Evolutionary conservation across 2,113 vertebrate genomes (phyloP).

Genomic region (Carlito syrichta): DNA sequence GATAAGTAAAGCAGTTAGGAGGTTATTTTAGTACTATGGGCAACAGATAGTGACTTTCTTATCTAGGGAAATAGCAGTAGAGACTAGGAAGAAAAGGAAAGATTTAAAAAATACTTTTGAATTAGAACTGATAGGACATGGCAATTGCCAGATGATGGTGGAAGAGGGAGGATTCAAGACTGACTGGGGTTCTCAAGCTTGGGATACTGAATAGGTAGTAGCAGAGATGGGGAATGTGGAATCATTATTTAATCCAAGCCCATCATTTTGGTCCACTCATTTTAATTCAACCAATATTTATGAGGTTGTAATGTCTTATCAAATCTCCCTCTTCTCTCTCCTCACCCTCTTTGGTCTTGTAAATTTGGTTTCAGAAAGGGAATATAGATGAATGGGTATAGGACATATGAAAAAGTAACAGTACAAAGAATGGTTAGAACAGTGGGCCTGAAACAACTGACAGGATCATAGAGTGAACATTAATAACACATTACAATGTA

Average conservation of each 20-base stretch:
- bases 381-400: not conserved
- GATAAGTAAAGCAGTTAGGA: not conserved
- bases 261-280: not conserved
- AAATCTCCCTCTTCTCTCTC: not conserved
- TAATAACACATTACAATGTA: not conserved
- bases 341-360: not conserved
- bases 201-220: not conserved
- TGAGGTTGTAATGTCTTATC: not conserved
- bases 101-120: not conserved
- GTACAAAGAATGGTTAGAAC: not conserved
- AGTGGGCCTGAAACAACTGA: not conserved
- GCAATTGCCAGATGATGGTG: not conserved
- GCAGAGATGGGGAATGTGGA: not conserved
- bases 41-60: not conserved
- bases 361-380: not conserved
- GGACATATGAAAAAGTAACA: not conserved
- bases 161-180: not conserved
- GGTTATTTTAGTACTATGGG: not conserved
- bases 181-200: not conserved
- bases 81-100: not conserved
- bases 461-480: not conserved
- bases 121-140: not conserved
- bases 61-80: not conserved
- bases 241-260: not conserved
- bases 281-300: conserved; percentile 10